Percentiles rank a stretch among this genome's conserved stretches.
Conservation (phyloP, 1,140 invertebrate genomes). For the Conus betulinus region DNA sequence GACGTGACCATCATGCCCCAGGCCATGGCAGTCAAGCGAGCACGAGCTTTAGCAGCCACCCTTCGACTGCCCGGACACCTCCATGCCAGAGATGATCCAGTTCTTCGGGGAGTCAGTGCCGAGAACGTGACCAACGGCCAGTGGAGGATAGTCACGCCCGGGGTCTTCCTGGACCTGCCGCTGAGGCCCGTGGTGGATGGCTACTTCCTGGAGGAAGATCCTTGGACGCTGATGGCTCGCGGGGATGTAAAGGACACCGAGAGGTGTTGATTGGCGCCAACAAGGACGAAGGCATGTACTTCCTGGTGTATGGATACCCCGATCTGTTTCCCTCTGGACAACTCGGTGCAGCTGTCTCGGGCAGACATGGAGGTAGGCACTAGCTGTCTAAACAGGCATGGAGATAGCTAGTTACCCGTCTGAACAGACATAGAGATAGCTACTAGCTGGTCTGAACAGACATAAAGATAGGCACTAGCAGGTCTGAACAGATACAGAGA, state of each 20-base stretch:
- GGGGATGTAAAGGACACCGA: conserved; percentile 94
- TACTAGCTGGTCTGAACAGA: too few species aligned
- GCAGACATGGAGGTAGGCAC: conserved; percentile 36
- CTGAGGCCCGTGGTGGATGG: conserved; percentile 95
- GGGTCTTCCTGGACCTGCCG: conserved; percentile 79
- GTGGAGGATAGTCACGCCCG: conserved; percentile 76
- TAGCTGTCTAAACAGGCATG: too few species aligned
- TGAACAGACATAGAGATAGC: too few species aligned
- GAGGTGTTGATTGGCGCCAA: conserved; percentile 94
- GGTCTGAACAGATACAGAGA: too few species aligned
- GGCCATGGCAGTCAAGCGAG: conserved; percentile 85
- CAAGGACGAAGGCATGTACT: conserved; percentile 83
- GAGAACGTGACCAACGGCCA: conserved; percentile 88
- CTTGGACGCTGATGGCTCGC: conserved; percentile 83
- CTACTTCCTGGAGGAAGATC: conserved; percentile 89
- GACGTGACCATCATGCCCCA: conserved; percentile 92
- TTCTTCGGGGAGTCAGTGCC: conserved; percentile 83
- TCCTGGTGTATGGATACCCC: conserved; percentile 50
- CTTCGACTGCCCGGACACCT: conserved; percentile 29
- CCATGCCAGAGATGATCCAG: conserved; percentile 84
- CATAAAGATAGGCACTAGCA: too few species aligned
- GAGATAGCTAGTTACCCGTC: too few species aligned
- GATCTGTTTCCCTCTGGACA: conserved; percentile 39
- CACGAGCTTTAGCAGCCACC: conserved; percentile 76
- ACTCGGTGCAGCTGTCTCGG: conserved; percentile 17